These are phyloP conservation scores for Apis cerana DNA, from an alignment of 1,140 invertebrate genomes.

Conservation along the genomic window DNA sequence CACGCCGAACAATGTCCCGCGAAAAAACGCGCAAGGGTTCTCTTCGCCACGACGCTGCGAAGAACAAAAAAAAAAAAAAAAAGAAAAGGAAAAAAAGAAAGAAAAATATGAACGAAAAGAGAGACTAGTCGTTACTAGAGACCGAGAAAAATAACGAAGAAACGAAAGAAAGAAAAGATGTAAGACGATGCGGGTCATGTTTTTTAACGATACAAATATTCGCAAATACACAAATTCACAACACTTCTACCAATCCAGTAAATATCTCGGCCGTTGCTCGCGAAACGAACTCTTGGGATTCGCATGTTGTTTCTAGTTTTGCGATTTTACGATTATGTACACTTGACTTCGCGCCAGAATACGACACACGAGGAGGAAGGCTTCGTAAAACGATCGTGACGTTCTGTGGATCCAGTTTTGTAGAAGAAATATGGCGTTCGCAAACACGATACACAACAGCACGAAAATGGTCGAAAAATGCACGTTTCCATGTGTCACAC, in stretches of 20 bases:
- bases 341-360: conserved; percentile 15
- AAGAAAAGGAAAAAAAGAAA: neutral
- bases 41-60: conserved; percentile 1
- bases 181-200: conserved; percentile 8
- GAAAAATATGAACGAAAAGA: neutral
- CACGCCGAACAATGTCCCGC: conserved; percentile 56
- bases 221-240: neutral
- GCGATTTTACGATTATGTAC: conserved; percentile 25
- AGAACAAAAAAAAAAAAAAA: neutral
- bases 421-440: conserved; percentile 35
- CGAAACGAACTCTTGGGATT: neutral
- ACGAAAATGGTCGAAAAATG: conserved; percentile 45
- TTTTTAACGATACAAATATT: neutral
- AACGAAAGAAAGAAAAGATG: neutral
- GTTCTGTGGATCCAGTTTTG: conserved; percentile 15
- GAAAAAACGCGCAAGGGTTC: conserved; percentile 47
- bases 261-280: neutral
- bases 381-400: conserved; percentile 1
- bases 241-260: neutral
- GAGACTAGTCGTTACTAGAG: conserved; percentile 15
- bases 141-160: conserved; percentile 19
- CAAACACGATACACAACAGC: conserved; percentile 24
- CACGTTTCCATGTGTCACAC: conserved; percentile 50
- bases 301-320: neutral
- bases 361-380: conserved; percentile 13